Conservation (phyloP, 2,113 vertebrate genomes). For the Dipodomys ordii region DNA sequence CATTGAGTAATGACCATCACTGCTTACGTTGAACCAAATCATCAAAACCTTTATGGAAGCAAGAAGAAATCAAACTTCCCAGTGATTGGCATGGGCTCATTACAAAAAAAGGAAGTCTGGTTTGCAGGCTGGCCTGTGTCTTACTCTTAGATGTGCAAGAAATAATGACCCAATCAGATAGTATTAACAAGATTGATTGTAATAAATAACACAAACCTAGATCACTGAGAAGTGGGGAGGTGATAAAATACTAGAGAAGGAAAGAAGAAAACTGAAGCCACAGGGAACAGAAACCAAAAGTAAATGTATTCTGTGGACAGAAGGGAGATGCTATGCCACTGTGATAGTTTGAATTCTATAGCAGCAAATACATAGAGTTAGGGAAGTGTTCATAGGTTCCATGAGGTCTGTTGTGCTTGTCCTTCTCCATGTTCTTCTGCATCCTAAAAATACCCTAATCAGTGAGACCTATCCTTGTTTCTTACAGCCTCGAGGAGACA, state of each 20-base stretch:
- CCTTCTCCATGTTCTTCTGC: background rate
- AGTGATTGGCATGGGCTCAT: background rate
- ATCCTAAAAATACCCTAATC: conserved; percentile 3
- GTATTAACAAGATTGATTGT: conserved; percentile 17
- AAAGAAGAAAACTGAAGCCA: conserved; percentile 38
- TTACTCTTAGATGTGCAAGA: background rate
- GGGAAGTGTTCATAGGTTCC: conserved; percentile 16
- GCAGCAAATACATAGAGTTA: background rate
- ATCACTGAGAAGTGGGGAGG: background rate
- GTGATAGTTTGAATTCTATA: background rate
- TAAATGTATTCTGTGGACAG: background rate
- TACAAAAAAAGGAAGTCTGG: background rate
- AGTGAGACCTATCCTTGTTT: background rate
- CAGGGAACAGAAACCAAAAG: background rate
- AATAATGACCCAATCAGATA: background rate
- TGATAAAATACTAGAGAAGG: background rate
- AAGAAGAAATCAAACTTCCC: conserved; percentile 49
- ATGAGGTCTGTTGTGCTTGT: background rate
- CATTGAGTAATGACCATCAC: conserved; percentile 57
- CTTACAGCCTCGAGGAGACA: conserved; percentile 2
- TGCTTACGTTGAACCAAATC: conserved; percentile 30
- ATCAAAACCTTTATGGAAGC: conserved; percentile 55
- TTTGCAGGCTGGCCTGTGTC: background rate
- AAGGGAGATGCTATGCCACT: background rate
- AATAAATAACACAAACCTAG: conserved; percentile 6